Conservation (phyloP, 2,888 invertebrate genomes). For the Amblyjoppa proteus region DNA sequence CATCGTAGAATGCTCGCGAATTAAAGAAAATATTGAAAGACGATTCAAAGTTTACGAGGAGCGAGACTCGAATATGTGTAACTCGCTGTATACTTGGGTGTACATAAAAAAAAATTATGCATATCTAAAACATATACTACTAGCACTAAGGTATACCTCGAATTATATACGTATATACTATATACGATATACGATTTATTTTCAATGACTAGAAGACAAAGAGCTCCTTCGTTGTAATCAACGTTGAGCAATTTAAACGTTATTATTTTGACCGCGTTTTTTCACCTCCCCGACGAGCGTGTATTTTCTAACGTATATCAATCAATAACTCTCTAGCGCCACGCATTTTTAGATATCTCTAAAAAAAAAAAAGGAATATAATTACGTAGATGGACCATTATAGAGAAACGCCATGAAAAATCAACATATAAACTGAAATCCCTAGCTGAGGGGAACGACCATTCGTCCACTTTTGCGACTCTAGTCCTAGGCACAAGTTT, state of each 20-base stretch:
- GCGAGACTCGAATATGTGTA: constrained; percentile 42
- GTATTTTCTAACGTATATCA: constrained; percentile 39
- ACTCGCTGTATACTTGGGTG: constrained; percentile 59
- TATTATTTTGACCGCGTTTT: constrained; percentile 25
- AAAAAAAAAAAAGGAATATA: constrained; percentile 25
- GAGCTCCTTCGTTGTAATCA: constrained; percentile 37
- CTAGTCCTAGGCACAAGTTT: constrained; percentile 58
- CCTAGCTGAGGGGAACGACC: constrained; percentile 30
- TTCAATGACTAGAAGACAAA: constrained; percentile 23
- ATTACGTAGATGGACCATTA: constrained; percentile 42
- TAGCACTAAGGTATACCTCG: constrained; percentile 45
- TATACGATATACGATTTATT: background rate
- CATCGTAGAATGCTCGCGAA: constrained; percentile 7
- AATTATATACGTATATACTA: constrained; percentile 19
- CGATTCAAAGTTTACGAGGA: background rate
- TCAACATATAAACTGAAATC: constrained; percentile 25
- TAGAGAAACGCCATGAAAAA: constrained; percentile 13
- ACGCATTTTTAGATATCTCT: constrained; percentile 26
- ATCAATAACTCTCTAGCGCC: constrained; percentile 34
- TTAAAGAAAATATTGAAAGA: constrained; percentile 11
- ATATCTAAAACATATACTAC: constrained; percentile 61
- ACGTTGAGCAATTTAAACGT: constrained; percentile 22
- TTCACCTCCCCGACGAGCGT: constrained; percentile 1
- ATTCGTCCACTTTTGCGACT: constrained; percentile 61
- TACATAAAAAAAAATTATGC: constrained; percentile 52